Percentiles rank a stretch among this genome's conserved stretches.
Conservation (phyloP, 1,140 invertebrate genomes). For the Zaprionus nigranus region DNA sequence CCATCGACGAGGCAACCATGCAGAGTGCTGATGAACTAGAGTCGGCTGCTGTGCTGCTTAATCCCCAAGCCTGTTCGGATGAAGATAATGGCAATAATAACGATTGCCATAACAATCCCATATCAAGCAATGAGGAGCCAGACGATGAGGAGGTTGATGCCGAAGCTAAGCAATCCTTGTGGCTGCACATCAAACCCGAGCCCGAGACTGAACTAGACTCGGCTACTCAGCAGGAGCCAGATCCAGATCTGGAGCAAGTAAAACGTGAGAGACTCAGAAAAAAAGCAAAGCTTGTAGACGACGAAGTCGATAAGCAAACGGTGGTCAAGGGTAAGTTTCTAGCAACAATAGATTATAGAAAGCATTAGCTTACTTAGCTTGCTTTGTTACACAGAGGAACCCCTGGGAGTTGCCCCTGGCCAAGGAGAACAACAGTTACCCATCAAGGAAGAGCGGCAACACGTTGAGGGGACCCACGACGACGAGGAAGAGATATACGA, state of each 20-base stretch:
- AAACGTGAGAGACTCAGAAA: slow-evolving; percentile 39
- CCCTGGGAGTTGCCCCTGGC: slow-evolving; percentile 14
- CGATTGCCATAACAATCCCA: slow-evolving; percentile 67
- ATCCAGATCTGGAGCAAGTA: slow-evolving; percentile 6
- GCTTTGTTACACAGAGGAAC: slow-evolving; percentile 39
- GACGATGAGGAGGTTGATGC: slow-evolving; percentile 46
- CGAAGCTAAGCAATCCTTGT: slow-evolving; percentile 59
- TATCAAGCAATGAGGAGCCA: slow-evolving; percentile 76
- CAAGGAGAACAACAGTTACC: slow-evolving; percentile 41
- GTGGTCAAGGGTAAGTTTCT: slow-evolving; percentile 31
- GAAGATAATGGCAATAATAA: slow-evolving; percentile 27
- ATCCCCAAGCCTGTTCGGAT: slow-evolving; percentile 26
- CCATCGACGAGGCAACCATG: slow-evolving; percentile 48
- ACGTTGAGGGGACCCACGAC: slow-evolving; percentile 29
- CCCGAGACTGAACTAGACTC: slow-evolving; percentile 50
- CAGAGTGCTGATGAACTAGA: slow-evolving; percentile 56
- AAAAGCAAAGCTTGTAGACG: slow-evolving; percentile 13
- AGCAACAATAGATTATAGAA: neutral
- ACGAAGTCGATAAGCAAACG: neutral
- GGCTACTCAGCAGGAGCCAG: slow-evolving; percentile 15
- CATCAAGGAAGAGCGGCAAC: slow-evolving; percentile 58
- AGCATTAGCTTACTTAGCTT: neutral
- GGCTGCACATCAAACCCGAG: slow-evolving; percentile 71
- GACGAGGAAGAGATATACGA: slow-evolving; percentile 29
- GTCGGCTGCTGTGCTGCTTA: slow-evolving; percentile 59